phyloP scores from a whole-genome alignment of 53 echinoderm and acorn worm genomes.

The Patiria pectinifera region DNA sequence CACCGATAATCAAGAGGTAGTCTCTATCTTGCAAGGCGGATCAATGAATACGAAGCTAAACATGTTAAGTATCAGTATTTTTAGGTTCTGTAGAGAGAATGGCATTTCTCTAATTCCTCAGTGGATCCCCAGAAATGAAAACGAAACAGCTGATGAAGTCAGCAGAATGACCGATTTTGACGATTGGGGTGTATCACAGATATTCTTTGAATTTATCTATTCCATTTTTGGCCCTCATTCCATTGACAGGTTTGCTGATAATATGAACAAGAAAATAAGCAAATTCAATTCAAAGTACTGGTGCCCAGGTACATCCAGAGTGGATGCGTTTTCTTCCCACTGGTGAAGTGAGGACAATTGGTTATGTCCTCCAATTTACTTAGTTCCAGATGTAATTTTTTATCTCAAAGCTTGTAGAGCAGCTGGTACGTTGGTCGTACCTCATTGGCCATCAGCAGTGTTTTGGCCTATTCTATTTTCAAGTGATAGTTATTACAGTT shows the following conservation, averaged over 20 bases:
- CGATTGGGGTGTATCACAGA: conserved; percentile 54
- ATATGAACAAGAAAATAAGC: conserved; percentile 18
- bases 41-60: background rate
- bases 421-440: background rate
- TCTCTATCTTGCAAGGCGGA: background rate
- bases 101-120: conserved; percentile 10
- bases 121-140: conserved; percentile 48
- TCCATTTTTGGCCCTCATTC: conserved; percentile 46
- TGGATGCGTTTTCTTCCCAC: conserved; percentile 9
- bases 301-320: conserved; percentile 13
- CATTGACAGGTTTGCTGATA: conserved; percentile 48
- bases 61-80: background rate
- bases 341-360: conserved; percentile 56
- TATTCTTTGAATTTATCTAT: conserved; percentile 40
- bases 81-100: background rate
- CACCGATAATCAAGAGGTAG: conserved; percentile 28
- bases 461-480: conserved; percentile 9
- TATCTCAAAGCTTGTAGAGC: conserved; percentile 6
- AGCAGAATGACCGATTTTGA: conserved; percentile 52
- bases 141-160: conserved; percentile 16
- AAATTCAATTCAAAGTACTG: conserved; percentile 53
- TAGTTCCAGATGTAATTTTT: background rate
- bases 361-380: conserved; percentile 29
- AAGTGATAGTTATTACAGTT: background rate
- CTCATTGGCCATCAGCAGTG: background rate